These are phyloP conservation scores for Cyclopterus lumpus DNA, from an alignment of 2,797 vertebrate species.

Conservation along the genomic window DNA sequence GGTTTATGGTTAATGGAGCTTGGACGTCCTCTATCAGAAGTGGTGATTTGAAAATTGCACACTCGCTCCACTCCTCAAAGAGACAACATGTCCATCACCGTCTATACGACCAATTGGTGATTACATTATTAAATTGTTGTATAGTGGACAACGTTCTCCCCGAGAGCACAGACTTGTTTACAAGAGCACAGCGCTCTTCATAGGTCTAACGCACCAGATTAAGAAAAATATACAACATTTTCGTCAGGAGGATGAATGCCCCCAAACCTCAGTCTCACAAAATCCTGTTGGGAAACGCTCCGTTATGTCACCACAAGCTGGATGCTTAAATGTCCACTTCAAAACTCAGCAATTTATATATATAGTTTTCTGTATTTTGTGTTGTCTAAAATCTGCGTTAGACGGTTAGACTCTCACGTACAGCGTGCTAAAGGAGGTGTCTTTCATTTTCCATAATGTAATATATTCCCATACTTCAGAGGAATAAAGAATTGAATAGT, in stretches of 20 bases:
- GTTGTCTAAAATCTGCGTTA: conserved; percentile 5
- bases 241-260: background rate
- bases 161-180: background rate
- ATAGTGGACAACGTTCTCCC: background rate
- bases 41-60: conserved; percentile 27
- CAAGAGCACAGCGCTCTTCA: background rate
- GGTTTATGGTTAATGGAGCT: conserved; percentile 17
- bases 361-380: conserved; percentile 15
- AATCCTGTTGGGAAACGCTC: background rate
- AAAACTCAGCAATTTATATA: conserved; percentile 17
- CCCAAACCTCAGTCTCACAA: background rate
- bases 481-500: conserved; percentile 44
- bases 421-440: conserved; percentile 17
- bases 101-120: background rate
- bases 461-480: conserved; percentile 54
- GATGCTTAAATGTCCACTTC: background rate
- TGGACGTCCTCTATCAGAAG: background rate
- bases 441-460: conserved; percentile 33
- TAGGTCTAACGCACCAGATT: background rate
- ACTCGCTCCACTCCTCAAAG: conserved; percentile 2
- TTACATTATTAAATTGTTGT: background rate
- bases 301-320: background rate
- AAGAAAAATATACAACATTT: background rate
- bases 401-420: conserved; percentile 2
- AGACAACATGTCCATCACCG: background rate